Percentiles rank a stretch among this genome's conserved stretches.
phyloP scores from a whole-genome alignment of 1,140 invertebrate genomes.

The Cataglyphis hispanica region DNA sequence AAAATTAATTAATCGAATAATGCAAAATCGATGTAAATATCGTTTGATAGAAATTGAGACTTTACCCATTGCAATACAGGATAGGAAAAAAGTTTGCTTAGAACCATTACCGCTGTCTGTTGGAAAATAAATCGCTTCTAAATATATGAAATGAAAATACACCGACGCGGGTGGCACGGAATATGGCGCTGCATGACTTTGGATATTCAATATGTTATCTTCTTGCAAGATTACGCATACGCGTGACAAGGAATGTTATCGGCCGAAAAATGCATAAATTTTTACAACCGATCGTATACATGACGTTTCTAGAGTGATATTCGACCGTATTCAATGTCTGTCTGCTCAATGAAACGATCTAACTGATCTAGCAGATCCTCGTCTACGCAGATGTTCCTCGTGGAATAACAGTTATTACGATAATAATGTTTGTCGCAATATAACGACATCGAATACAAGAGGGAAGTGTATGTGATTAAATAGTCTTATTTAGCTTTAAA shows the following conservation, averaged over 20 bases:
- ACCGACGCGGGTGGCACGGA: neutral
- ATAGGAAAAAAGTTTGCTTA: neutral
- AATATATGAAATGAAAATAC: too few relatives aligned
- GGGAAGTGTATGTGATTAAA: slow-evolving; percentile 21
- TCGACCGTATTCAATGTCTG: slow-evolving; percentile 34
- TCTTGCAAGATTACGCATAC: slow-evolving; percentile 15
- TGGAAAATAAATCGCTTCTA: slow-evolving; percentile 17
- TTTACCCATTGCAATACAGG: neutral
- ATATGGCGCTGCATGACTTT: neutral
- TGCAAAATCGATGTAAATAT: neutral
- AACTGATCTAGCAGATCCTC: neutral
- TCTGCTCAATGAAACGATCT: slow-evolving; percentile 33
- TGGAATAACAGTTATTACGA: slow-evolving; percentile 41
- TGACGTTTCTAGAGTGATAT: neutral
- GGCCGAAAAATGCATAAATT: slow-evolving; percentile 42
- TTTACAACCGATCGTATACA: neutral
- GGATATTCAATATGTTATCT: slow-evolving; percentile 2
- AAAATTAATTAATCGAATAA: neutral
- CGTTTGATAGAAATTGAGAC: neutral
- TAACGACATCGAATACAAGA: slow-evolving; percentile 21
- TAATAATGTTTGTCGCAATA: neutral
- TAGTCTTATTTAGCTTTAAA: neutral
- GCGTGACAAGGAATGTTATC: slow-evolving; percentile 34
- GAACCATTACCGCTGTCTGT: neutral
- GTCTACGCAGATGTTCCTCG: slow-evolving; percentile 14